These are phyloP conservation scores for Mormyrus proboscirostris DNA, from an alignment of 2,797 vertebrate species.

Conservation along the genomic window DNA sequence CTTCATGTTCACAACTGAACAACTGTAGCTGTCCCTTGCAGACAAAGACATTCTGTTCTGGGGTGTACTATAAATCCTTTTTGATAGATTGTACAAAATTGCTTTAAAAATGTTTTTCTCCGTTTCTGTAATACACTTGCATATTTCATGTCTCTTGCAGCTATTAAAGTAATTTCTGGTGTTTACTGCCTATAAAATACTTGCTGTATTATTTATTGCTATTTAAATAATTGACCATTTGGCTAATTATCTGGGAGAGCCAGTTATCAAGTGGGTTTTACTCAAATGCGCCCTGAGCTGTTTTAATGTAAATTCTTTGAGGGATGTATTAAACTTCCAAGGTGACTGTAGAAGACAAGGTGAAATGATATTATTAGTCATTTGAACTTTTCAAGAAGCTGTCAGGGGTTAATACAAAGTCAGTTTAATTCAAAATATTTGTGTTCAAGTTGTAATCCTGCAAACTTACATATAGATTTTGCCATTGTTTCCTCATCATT, in stretches of 20 bases:
- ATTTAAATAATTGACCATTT: conserved; percentile 9
- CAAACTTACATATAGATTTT: neutral
- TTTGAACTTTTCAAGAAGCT: neutral
- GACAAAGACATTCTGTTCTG: neutral
- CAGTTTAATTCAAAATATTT: neutral
- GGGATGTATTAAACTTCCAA: neutral
- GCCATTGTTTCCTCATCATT: neutral
- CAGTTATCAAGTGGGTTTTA: neutral
- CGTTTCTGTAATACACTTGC: neutral
- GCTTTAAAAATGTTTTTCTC: conserved; percentile 4
- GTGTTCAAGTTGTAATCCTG: neutral
- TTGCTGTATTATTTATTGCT: neutral
- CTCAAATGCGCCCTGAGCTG: neutral
- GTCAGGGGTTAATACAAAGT: neutral
- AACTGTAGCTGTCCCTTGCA: neutral
- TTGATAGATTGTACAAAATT: neutral
- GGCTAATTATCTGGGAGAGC: conserved; percentile 1
- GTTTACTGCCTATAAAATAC: neutral
- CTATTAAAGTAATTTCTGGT: conserved; percentile 7
- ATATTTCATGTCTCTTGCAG: conserved; percentile 8
- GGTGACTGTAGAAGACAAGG: neutral
- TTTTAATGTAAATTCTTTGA: neutral
- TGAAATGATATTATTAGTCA: neutral
- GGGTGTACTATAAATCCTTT: neutral
- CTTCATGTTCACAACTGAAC: neutral